phyloP scores from a whole-genome alignment of 1,140 invertebrate species.

The Propsilocerus akamusi region DNA sequence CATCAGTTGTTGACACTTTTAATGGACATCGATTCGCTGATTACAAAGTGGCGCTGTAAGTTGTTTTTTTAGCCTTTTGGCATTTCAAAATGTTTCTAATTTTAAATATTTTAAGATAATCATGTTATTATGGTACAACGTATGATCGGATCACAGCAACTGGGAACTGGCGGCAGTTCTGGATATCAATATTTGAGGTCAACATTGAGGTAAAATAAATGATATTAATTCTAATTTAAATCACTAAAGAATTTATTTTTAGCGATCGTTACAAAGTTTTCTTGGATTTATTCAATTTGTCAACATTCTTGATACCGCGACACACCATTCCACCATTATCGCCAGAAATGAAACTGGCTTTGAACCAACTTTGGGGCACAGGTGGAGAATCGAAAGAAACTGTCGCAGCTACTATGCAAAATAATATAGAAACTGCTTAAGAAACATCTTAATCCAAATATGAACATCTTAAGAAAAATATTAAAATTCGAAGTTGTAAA shows the following conservation, averaged over 20 bases:
- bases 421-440: too few relatives aligned
- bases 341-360: slow-evolving; percentile 34
- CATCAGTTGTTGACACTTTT: slow-evolving; percentile 84
- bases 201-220: slow-evolving; percentile 65
- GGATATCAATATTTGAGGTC: slow-evolving; percentile 96
- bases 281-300: slow-evolving; percentile 92
- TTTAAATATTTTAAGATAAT: slow-evolving; percentile 57
- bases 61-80: slow-evolving; percentile 9
- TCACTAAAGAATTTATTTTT: slow-evolving; percentile 19
- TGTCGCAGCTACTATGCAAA: too few relatives aligned
- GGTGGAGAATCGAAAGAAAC: background rate
- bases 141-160: slow-evolving; percentile 93
- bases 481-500: too few relatives aligned
- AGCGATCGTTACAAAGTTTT: slow-evolving; percentile 99
- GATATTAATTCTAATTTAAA: background rate
- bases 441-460: too few relatives aligned
- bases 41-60: slow-evolving; percentile 99
- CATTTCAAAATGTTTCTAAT: background rate
- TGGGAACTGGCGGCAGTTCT: slow-evolving; percentile 94
- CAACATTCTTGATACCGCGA: slow-evolving; percentile 86
- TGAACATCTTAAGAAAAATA: too few relatives aligned
- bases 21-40: slow-evolving; percentile 95
- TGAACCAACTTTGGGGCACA: slow-evolving; percentile 24
- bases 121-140: slow-evolving; percentile 97
- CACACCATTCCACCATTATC: slow-evolving; percentile 77